These are phyloP conservation scores for Athalia circularis DNA, from an alignment of 2,888 invertebrate species.

Conservation along the genomic window DNA sequence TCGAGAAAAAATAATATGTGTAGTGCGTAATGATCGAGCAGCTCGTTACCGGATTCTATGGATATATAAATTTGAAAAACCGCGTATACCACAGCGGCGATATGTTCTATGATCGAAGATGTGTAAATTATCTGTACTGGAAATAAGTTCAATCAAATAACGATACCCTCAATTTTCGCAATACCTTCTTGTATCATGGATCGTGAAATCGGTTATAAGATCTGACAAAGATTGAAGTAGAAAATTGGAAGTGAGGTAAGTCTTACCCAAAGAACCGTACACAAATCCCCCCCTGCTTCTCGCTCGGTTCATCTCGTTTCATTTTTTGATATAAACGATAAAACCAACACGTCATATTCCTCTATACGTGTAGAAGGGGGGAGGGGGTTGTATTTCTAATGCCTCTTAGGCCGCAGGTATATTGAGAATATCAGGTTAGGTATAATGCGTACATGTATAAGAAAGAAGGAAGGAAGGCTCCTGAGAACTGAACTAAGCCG, in stretches of 20 bases:
- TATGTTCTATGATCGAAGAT: too few relatives aligned
- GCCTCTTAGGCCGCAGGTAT: conserved; percentile 56
- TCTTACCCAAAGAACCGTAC: neutral
- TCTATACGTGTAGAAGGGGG: conserved; percentile 10
- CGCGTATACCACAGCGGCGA: too few relatives aligned
- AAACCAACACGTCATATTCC: conserved; percentile 53
- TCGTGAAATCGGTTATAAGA: neutral
- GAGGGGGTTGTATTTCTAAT: conserved; percentile 54
- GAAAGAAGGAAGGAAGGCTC: conserved; percentile 33
- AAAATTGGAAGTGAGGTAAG: neutral
- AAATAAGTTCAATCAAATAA: too few relatives aligned
- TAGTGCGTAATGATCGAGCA: too few relatives aligned
- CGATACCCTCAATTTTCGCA: too few relatives aligned
- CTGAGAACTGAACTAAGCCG: conserved; percentile 44
- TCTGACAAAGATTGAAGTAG: neutral
- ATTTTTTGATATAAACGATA: conserved; percentile 57
- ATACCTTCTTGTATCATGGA: too few relatives aligned
- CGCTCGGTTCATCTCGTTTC: conserved; percentile 16
- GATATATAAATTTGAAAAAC: too few relatives aligned
- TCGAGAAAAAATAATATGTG: too few relatives aligned
- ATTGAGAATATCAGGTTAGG: conserved; percentile 59
- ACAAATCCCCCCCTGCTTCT: neutral
- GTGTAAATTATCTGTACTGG: too few relatives aligned
- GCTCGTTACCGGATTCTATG: too few relatives aligned
- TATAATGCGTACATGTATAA: neutral